Conservation (phyloP, 2,113 vertebrate species). For the Siphamia tubifer region DNA sequence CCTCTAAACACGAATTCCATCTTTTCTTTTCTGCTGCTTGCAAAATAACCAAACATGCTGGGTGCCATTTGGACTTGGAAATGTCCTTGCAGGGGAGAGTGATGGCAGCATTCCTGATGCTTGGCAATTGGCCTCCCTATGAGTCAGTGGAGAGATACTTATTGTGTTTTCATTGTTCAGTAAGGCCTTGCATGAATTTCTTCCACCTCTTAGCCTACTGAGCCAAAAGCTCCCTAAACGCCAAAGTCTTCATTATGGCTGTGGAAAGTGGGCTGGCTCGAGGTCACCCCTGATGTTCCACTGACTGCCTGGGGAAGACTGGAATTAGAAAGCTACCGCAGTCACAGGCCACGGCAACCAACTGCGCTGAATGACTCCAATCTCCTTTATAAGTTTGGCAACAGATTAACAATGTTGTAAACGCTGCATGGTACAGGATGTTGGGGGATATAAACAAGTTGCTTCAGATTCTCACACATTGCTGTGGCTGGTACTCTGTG, state of each 20-base stretch:
- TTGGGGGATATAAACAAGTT: slow-evolving; percentile 44
- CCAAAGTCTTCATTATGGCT: slow-evolving; percentile 64
- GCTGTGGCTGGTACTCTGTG: slow-evolving; percentile 18
- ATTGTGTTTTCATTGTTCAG: slow-evolving; percentile 67
- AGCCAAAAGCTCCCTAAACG: slow-evolving; percentile 60
- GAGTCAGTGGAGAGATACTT: slow-evolving; percentile 54
- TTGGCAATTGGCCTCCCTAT: slow-evolving; percentile 48
- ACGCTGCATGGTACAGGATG: slow-evolving; percentile 38
- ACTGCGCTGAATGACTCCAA: slow-evolving; percentile 47
- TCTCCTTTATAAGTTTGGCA: slow-evolving; percentile 66
- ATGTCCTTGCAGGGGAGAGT: slow-evolving; percentile 28
- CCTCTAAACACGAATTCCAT: background rate
- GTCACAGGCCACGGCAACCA: slow-evolving; percentile 51
- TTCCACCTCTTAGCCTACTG: slow-evolving; percentile 48
- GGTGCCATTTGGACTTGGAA: slow-evolving; percentile 21
- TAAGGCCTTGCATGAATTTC: slow-evolving; percentile 62
- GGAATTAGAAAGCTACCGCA: slow-evolving; percentile 56
- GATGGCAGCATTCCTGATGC: slow-evolving; percentile 39
- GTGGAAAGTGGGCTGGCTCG: slow-evolving; percentile 60
- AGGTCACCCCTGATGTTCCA: slow-evolving; percentile 71
- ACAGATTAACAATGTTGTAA: slow-evolving; percentile 67
- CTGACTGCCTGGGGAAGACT: slow-evolving; percentile 57
- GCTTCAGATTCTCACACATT: slow-evolving; percentile 19
- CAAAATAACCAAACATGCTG: slow-evolving; percentile 7
- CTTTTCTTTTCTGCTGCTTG: slow-evolving; percentile 1